Evolutionary conservation across 2,888 invertebrate genomes (phyloP).

Genomic region (Volucella inflata): DNA sequence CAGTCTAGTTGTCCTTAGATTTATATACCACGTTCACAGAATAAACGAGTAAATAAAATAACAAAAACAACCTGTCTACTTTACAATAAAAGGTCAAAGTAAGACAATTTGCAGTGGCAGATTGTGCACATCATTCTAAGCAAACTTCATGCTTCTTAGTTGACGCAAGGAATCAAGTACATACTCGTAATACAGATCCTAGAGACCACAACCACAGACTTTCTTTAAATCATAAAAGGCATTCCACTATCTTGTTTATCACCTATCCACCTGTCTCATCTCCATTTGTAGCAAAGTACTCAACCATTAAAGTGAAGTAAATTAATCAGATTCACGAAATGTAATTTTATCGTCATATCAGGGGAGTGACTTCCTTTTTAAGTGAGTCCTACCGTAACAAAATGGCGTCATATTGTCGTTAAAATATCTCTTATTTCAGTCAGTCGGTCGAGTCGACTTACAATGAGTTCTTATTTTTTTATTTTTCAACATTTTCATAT

Average conservation of each 20-base stretch:
- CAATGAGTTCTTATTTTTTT: constrained; percentile 49
- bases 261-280: no score
- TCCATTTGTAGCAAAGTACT: constrained; percentile 22
- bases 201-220: constrained; percentile 37
- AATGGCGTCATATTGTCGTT: constrained; percentile 38
- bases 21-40: background rate
- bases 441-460: background rate
- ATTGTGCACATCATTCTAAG: constrained; percentile 34
- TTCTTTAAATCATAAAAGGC: constrained; percentile 22
- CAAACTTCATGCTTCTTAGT: background rate
- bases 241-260: constrained; percentile 45
- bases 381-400: constrained; percentile 40
- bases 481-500: constrained; percentile 56
- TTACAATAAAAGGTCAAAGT: constrained; percentile 63
- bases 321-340: constrained; percentile 64
- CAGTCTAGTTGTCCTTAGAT: constrained; percentile 5
- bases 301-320: constrained; percentile 62
- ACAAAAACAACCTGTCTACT: constrained; percentile 3
- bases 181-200: constrained; percentile 17
- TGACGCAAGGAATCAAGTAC: constrained; percentile 5
- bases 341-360: constrained; percentile 30
- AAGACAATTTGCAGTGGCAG: constrained; percentile 49
- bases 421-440: no score
- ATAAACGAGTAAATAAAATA: no score
- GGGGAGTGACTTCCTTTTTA: background rate